Base-by-base conservation (phyloP, 2,113 vertebrate genomes). In the Charadrius vociferus region DNA sequence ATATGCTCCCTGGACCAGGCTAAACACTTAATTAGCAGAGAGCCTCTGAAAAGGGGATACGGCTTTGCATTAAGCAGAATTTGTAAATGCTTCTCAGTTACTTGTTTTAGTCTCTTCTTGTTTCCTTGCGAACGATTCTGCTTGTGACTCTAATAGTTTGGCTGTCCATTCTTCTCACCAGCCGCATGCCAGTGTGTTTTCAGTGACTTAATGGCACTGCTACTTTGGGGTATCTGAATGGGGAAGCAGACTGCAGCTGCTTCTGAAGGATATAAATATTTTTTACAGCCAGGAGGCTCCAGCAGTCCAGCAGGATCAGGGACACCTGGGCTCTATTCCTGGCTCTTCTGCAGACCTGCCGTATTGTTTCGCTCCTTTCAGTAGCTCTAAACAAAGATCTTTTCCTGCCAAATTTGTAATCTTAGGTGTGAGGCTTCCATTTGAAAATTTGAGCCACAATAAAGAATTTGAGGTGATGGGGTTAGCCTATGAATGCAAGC, bases 201-300 rank as follows among this genome's bases (percentile, higher is more conserved):
- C 65, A 92, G 56, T 91, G 94, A 93, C 87, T 65, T 82, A 62
- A 90, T 73, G 66, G 73, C 37, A 23, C 43, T 73, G 73, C 91
- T 90, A 67, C 82, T 93, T 86, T 80, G 78, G 71, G 72, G 86
- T 80, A 62, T 89, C 81, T 79, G 81, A 22, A 94, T 68, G 62
- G 81, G 87, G 93, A 89, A 96, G 62, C 86, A 91, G 93, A 34
- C 61, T 94, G 94, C 96, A 96, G 96, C 95, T 97, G 95, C 71
- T 95, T 88, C 89, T 91, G 87, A 85, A 75, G 41, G 87, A 62
- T 95, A 96, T 90, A 97, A 96, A 95, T 97, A 96, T 73, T 62
- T 91, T 68, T 70, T 90, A 83, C 43, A 93, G 86, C 47, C 6
- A 0, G 43, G 56, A 61, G n/a, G 82, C 87, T 96, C 84, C 59